Evolutionary conservation across 2,888 invertebrate species (phyloP).

Genomic region (Branchipolynoe longqiensis): DNA sequence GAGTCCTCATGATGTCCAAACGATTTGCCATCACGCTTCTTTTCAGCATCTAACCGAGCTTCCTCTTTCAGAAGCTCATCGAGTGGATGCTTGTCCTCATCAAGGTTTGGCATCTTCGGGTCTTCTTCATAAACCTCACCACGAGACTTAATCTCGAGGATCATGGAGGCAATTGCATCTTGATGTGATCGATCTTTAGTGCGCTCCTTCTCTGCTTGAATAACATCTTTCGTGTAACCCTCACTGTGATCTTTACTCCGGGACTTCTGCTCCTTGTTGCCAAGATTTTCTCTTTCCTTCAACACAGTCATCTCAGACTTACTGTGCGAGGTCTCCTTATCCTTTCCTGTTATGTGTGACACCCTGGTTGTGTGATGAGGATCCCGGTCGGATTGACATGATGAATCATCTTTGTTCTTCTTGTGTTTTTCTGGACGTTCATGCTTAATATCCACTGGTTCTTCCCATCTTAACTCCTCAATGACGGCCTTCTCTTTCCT

Average conservation of each 20-base stretch:
- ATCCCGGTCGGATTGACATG: background rate
- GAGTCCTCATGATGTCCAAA: background rate
- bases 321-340: slow-evolving; percentile 6
- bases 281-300: slow-evolving; percentile 22
- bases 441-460: background rate
- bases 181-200: slow-evolving; percentile 41
- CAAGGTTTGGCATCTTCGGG: slow-evolving; percentile 41
- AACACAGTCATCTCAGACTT: background rate
- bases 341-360: slow-evolving; percentile 3
- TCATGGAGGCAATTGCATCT: slow-evolving; percentile 28
- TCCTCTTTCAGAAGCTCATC: slow-evolving; percentile 47
- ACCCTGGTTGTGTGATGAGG: background rate
- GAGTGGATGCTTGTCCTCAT: slow-evolving; percentile 37
- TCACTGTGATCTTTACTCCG: slow-evolving; percentile 11
- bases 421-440: slow-evolving; percentile 25
- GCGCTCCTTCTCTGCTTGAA: slow-evolving; percentile 7
- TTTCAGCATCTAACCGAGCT: slow-evolving; percentile 31
- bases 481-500: slow-evolving; percentile 21
- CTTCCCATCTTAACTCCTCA: background rate
- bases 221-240: background rate
- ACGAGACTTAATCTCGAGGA: background rate
- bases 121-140: slow-evolving; percentile 19
- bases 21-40: slow-evolving; percentile 13
- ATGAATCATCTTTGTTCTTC: slow-evolving; percentile 18
- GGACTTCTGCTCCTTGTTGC: slow-evolving; percentile 25